Evolutionary conservation across 2,797 vertebrate genomes (phyloP).

Genomic region (Kryptolebias ocellatus): DNA sequence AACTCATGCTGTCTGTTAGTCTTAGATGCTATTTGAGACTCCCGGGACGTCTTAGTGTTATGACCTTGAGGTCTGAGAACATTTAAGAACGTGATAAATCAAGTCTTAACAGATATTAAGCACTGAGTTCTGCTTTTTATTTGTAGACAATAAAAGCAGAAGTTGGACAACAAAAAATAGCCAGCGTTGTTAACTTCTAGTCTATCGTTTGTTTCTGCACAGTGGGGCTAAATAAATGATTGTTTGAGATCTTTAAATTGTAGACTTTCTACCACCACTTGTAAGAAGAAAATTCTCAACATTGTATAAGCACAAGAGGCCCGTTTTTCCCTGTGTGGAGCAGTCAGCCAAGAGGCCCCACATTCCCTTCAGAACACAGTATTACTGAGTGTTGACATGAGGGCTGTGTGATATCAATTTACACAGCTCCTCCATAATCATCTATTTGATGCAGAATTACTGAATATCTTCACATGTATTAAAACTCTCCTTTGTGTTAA

Average conservation of each 20-base stretch:
- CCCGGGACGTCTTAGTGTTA: constrained; percentile 5
- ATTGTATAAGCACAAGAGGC: constrained; percentile 66
- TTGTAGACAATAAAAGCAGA: constrained; percentile 3
- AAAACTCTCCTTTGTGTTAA: constrained; percentile 20
- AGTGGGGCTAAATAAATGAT: constrained; percentile 46
- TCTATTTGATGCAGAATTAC: constrained; percentile 47
- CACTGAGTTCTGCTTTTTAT: constrained; percentile 28
- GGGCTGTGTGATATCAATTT: constrained; percentile 71
- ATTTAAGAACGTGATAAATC: constrained; percentile 3
- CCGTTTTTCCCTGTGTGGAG: constrained; percentile 65
- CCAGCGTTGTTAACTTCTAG: constrained; percentile 6
- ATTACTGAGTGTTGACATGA: constrained; percentile 77
- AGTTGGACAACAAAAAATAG: not conserved
- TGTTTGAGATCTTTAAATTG: constrained; percentile 38
- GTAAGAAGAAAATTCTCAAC: constrained; percentile 62
- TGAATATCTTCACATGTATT: constrained; percentile 38
- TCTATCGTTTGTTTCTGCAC: constrained; percentile 21
- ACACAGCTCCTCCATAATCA: constrained; percentile 62
- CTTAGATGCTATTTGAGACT: constrained; percentile 5
- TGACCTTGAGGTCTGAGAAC: constrained; percentile 14
- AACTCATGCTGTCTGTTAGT: constrained; percentile 18
- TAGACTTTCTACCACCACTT: constrained; percentile 37
- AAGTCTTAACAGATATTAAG: constrained; percentile 17
- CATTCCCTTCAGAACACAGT: constrained; percentile 71
- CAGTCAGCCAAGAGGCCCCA: constrained; percentile 71